Conservation (phyloP, 1,140 invertebrate genomes). For the Zaprionus kolodkinae region DNA sequence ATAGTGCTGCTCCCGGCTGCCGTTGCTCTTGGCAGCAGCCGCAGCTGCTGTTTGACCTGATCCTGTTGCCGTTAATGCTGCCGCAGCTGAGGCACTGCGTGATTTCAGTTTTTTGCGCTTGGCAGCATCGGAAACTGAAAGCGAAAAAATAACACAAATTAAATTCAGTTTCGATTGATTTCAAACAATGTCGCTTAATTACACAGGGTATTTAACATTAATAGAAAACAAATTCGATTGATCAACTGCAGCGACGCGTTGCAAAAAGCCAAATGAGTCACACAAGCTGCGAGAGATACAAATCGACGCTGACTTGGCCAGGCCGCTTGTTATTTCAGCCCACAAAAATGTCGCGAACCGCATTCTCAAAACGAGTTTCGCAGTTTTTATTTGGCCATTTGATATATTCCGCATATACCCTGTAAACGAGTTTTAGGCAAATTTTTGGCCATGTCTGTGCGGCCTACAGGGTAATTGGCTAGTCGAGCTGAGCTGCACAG, state of each 20-base stretch:
- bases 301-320: conserved; percentile 12
- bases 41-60: conserved; percentile 14
- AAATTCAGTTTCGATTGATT: background rate
- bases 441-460: background rate
- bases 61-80: conserved; percentile 12
- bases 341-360: conserved; percentile 64
- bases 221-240: conserved; percentile 7
- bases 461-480: background rate
- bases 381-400: background rate
- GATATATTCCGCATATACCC: conserved; percentile 26
- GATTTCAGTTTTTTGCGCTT: conserved; percentile 81
- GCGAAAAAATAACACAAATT: conserved; percentile 9
- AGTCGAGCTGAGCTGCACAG: background rate
- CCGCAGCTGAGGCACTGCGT: conserved; percentile 52
- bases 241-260: conserved; percentile 45
- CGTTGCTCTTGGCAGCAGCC: conserved; percentile 26
- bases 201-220: background rate
- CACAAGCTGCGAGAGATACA: background rate
- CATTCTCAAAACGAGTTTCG: conserved; percentile 66
- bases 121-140: conserved; percentile 53
- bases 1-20: conserved; percentile 49
- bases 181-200: background rate
- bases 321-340: conserved; percentile 58
- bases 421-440: background rate
- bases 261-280: conserved; percentile 72